A percentile compares a stretch with the other conserved stretches of the same genome.
These are phyloP conservation scores for Rhabditoides inermis DNA, from an alignment of 2,888 invertebrate genomes.

Conservation along the genomic window DNA sequence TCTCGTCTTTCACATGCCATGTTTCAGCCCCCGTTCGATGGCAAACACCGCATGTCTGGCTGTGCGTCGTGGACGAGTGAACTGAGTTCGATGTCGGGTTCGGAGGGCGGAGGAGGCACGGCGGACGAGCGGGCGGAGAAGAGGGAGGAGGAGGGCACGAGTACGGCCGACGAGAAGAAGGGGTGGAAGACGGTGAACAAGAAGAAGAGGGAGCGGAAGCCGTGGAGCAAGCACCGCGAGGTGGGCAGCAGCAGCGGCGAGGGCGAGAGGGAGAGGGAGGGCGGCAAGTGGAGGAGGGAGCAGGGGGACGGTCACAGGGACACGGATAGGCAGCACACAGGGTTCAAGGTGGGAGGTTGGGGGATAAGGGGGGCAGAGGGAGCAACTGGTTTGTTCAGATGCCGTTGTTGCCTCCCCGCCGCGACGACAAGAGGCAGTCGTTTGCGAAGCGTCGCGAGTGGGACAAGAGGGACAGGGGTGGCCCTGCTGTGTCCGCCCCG, in stretches of 20 bases:
- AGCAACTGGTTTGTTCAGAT: too few relatives aligned
- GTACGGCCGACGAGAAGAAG: not conserved
- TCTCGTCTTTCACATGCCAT: not conserved
- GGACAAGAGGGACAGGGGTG: too few relatives aligned
- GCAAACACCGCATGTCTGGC: too few relatives aligned
- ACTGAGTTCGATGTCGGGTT: too few relatives aligned
- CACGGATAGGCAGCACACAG: not conserved
- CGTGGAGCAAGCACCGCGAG: not conserved
- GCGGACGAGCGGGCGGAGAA: not conserved
- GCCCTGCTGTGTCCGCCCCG: too few relatives aligned
- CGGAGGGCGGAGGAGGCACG: not conserved
- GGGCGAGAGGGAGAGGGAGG: not conserved
- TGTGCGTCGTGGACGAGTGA: too few relatives aligned
- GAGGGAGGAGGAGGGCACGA: not conserved
- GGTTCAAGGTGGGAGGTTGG: not conserved
- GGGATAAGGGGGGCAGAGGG: not conserved
- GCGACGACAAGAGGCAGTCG: too few relatives aligned
- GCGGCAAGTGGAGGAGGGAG: not conserved
- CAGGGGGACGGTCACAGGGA: not conserved
- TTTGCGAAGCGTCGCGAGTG: too few relatives aligned
- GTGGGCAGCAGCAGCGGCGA: slow-evolving; percentile 2
- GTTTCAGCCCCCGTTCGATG: not conserved
- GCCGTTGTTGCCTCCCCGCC: too few relatives aligned
- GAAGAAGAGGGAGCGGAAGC: not conserved
- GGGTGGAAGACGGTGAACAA: not conserved